Base-by-base conservation (phyloP, 2,888 invertebrate species). In the Oscheius myriophilus region DNA sequence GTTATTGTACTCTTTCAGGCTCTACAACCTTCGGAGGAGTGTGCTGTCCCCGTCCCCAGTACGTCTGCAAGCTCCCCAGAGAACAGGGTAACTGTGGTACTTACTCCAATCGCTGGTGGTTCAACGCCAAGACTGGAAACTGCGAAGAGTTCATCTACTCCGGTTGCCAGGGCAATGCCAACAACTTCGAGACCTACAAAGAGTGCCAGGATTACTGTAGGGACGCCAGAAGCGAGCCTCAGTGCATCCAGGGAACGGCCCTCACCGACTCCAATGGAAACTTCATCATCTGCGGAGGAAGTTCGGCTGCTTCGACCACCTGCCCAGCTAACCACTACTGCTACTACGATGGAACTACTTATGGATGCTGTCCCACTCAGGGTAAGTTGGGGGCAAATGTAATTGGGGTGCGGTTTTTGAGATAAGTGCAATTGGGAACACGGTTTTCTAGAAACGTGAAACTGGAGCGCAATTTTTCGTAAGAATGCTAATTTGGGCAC, bases 61-160 rank as follows among this genome's bases (percentile, higher is more conserved):
- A 84, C 73, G 85, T 86, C 65, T 86, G 86, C 75, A 86, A 86
- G 62, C 65, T 86, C 68, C 82, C 84, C 12, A 63, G 82, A 46
- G 84, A 84, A 62, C 83, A 80, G 72, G 84, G 86, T 54, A 86
- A 83, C 74, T 86, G 86, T 70, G 85, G 84, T 52, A 84, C 83
- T 9, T 84, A 84, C 71, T 81, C 79, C 51, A 85, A 82, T 67
- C 79, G 86, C 12, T 86, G 86, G 86, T 86, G 85, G 85, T 86
- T 84, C 78, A 86, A 86, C 68, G 86, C 86, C 18, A 84, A 83
- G 67, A 84, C 86, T 23, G 86, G 86, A 57, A 86, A 84, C 73
- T 86, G 86, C 73, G 86, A 86, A 58, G 84, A 85, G 71, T 86
- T 86, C 78, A 83, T 82, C 74, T 86, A 86, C 67, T 83, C 83